Evolutionary conservation across 2,888 invertebrate species (phyloP).

Genomic region (Eristalis tenax): DNA sequence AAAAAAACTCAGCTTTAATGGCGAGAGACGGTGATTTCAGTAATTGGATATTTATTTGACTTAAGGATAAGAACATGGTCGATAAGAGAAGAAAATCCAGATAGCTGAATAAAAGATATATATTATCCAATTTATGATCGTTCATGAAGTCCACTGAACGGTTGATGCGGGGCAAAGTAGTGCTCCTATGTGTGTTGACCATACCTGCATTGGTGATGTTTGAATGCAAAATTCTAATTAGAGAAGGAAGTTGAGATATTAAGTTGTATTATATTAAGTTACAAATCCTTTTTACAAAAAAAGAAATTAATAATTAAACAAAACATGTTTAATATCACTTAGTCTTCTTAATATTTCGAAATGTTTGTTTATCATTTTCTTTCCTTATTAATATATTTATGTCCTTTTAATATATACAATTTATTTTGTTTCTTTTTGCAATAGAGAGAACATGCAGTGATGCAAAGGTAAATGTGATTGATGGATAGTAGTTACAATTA

Average conservation of each 20-base stretch:
- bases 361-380: conserved; percentile 65
- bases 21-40: too few species aligned
- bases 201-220: neutral
- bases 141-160: too few species aligned
- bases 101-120: too few species aligned
- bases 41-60: too few species aligned
- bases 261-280: conserved; percentile 9
- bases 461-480: conserved; percentile 61
- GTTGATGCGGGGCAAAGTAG: neutral
- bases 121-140: too few species aligned
- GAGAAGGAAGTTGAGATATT: conserved; percentile 10
- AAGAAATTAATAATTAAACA: conserved; percentile 39
- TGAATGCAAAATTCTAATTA: neutral
- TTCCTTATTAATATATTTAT: conserved; percentile 56
- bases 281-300: conserved; percentile 60
- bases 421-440: conserved; percentile 67
- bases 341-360: conserved; percentile 52
- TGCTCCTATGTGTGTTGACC: neutral
- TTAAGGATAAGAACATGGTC: too few species aligned
- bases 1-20: too few species aligned
- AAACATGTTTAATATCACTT: conserved; percentile 69
- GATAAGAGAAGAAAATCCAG: too few species aligned
- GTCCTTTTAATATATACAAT: conserved; percentile 58
- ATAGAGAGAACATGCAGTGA: conserved; percentile 65
- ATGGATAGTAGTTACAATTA: conserved; percentile 51